These are phyloP conservation scores for Oreochromis grahami DNA, from an alignment of 2,797 vertebrate species.

Conservation along the genomic window DNA sequence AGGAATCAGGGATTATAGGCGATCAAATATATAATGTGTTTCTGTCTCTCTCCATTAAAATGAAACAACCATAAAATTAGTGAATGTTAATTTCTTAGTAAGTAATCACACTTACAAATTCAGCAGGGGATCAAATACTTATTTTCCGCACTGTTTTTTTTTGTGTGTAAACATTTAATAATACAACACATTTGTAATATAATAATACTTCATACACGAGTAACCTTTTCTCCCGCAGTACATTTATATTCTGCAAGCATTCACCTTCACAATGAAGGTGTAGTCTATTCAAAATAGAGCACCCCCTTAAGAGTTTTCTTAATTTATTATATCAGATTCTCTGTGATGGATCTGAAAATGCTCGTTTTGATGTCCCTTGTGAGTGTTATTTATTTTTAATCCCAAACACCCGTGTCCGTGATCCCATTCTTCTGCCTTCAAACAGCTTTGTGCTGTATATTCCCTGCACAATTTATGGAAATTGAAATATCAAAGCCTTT, in stretches of 20 bases:
- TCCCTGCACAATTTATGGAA: conserved; percentile 64
- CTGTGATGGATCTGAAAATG: conserved; percentile 21
- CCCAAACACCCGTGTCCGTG: conserved; percentile 33
- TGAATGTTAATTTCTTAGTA: too few relatives aligned
- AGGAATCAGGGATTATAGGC: too few relatives aligned
- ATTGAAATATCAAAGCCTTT: conserved; percentile 68
- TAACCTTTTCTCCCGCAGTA: background rate
- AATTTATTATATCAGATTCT: conserved; percentile 19
- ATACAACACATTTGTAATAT: background rate
- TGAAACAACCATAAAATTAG: too few relatives aligned
- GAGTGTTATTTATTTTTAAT: conserved; percentile 45
- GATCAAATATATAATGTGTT: too few relatives aligned
- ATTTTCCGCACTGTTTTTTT: background rate
- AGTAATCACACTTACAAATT: background rate
- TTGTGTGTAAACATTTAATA: background rate
- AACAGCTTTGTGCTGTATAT: conserved; percentile 42
- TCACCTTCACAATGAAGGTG: conserved; percentile 9
- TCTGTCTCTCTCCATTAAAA: too few relatives aligned
- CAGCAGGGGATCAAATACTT: background rate
- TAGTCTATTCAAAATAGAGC: conserved; percentile 5
- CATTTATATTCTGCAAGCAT: background rate
- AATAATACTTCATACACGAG: background rate
- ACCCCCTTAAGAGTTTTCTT: conserved; percentile 18
- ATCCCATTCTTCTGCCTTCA: conserved; percentile 54
- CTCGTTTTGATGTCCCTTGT: conserved; percentile 34